These are phyloP conservation scores for Sinocyclocheilus grahami DNA, from an alignment of 2,113 vertebrate genomes.

Conservation along the genomic window DNA sequence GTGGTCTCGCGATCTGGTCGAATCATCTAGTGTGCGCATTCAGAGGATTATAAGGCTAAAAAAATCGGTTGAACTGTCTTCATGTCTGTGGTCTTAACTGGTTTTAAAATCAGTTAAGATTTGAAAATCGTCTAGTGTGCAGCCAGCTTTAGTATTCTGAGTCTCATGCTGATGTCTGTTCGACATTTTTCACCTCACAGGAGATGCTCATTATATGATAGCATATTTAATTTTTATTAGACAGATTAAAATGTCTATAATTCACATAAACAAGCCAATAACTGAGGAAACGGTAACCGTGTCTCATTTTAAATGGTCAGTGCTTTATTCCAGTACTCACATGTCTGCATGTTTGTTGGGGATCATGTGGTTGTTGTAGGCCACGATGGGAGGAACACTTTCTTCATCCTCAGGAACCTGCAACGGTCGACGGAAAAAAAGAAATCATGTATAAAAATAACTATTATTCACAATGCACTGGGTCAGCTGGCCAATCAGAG, in stretches of 20 bases:
- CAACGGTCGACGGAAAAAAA: background rate
- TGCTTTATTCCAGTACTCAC: constrained; percentile 49
- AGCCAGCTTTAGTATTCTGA: background rate
- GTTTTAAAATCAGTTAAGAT: too few species aligned
- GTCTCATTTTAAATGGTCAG: background rate
- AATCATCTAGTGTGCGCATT: too few species aligned
- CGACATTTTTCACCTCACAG: background rate
- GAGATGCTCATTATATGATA: background rate
- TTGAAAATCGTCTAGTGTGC: too few species aligned
- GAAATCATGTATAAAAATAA: background rate
- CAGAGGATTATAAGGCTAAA: too few species aligned
- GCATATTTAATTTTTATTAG: background rate
- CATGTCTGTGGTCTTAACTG: too few species aligned
- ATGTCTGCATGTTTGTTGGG: constrained; percentile 58
- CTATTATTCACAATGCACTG: too few species aligned
- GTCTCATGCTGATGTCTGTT: background rate
- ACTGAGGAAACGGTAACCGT: background rate
- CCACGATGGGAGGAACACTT: constrained; percentile 58
- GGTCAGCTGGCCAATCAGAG: too few species aligned
- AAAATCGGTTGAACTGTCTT: too few species aligned
- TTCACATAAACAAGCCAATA: background rate
- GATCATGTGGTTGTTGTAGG: constrained; percentile 80
- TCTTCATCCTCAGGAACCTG: constrained; percentile 86
- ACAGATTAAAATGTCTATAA: background rate
- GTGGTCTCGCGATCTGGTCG: too few species aligned